phyloP scores from a whole-genome alignment of 2,113 vertebrate species.

The Amphiprion ocellaris region DNA sequence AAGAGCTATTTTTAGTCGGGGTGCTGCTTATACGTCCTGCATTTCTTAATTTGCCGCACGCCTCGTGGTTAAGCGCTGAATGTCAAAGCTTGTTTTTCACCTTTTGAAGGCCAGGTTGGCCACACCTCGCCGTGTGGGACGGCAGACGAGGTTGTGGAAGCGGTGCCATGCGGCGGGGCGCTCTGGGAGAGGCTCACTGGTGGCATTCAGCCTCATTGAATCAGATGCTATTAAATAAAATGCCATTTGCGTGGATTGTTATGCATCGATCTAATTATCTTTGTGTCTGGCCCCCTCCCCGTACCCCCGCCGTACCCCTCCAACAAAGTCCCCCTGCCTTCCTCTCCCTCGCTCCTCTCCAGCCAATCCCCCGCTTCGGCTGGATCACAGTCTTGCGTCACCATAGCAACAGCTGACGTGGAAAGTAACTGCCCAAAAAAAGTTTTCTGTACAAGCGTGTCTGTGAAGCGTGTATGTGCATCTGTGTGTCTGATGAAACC shows the following conservation, averaged over 20 bases:
- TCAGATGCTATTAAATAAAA: conserved; percentile 61
- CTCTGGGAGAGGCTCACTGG: conserved; percentile 31
- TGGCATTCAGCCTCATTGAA: conserved; percentile 42
- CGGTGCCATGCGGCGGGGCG: conserved; percentile 12
- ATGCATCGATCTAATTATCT: conserved; percentile 72
- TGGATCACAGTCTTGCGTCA: conserved; percentile 77
- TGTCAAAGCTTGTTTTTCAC: conserved; percentile 50
- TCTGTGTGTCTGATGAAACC: conserved; percentile 76
- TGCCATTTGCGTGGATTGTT: conserved; percentile 60
- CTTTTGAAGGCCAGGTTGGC: conserved; percentile 2
- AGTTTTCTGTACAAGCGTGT: conserved; percentile 68
- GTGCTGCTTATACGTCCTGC: conserved; percentile 38
- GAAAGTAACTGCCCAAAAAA: conserved; percentile 75
- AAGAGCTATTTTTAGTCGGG: conserved; percentile 70
- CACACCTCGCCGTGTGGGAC: conserved; percentile 30
- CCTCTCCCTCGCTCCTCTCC: conserved; percentile 62
- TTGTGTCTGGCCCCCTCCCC: conserved; percentile 59
- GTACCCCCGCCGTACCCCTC: conserved; percentile 48
- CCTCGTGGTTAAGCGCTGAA: conserved; percentile 40
- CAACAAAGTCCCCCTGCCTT: conserved; percentile 59
- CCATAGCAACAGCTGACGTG: conserved; percentile 88
- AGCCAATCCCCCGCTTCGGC: conserved; percentile 74
- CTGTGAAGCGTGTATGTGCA: conserved; percentile 53
- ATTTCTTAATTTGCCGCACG: conserved; percentile 48
- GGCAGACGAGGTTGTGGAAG: conserved; percentile 12